Percentiles rank a stretch among this genome's conserved stretches.
These are phyloP conservation scores for Microctonus brassicae DNA, from an alignment of 2,888 invertebrate species.

Conservation along the genomic window DNA sequence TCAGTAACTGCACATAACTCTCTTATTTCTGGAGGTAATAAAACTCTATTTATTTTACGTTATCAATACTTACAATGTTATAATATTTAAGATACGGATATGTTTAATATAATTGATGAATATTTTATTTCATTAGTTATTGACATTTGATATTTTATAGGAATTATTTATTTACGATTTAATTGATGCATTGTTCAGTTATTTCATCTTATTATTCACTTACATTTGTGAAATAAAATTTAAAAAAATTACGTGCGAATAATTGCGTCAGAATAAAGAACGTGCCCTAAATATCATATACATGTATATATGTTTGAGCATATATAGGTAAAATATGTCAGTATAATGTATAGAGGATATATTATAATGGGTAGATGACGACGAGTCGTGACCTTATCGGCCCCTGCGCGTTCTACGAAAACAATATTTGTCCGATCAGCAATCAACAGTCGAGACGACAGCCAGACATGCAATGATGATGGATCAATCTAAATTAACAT, in stretches of 20 bases:
- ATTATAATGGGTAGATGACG: not conserved
- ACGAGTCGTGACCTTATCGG: constrained; percentile 15
- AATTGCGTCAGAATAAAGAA: no score
- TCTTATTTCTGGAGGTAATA: constrained; percentile 52
- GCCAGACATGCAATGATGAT: constrained; percentile 67
- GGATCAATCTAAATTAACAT: constrained; percentile 67
- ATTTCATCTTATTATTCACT: not conserved
- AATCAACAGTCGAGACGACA: constrained; percentile 66
- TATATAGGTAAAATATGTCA: constrained; percentile 42
- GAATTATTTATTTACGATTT: no score
- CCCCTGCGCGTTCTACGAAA: constrained; percentile 58
- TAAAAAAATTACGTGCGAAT: no score
- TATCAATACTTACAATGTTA: not conserved
- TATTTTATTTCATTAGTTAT: no score
- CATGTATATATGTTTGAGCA: not conserved
- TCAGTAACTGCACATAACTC: constrained; percentile 65
- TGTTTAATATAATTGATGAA: no score
- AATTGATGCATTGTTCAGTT: no score
- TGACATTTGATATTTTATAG: no score
- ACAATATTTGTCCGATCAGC: constrained; percentile 58
- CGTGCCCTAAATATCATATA: no score
- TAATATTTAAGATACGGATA: no score
- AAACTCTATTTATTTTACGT: constrained; percentile 30
- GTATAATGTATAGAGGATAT: not conserved
- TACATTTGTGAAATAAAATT: not conserved